Evolutionary conservation across 2,797 vertebrate genomes (phyloP), one percentile per base, ranked within the genome.

Genomic region (Zalophus californianus): DNA sequence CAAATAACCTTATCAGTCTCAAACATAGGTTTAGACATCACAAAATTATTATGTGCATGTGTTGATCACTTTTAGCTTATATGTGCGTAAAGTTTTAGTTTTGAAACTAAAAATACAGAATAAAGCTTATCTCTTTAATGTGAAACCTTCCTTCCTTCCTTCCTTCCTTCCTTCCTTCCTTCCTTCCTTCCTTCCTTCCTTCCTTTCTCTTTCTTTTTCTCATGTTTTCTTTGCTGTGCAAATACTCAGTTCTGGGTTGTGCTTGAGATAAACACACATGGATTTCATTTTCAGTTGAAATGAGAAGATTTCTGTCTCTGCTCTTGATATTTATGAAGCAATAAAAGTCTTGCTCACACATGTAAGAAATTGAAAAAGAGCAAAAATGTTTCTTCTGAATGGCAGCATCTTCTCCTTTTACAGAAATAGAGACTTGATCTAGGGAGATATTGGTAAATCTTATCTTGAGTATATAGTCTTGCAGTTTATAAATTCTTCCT

Each of bases 221-320:
- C 25, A 25, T 14, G 38, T 38, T 58, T 0, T 25, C 62, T 78
- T 77, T 50, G 27, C 25, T 87, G 35, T 73, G 23, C 21, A 87
- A 93, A 48, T 73, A 64, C 23, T 85, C 50, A 88, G 3, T 64
- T 89, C 35, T 77, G 32, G 21, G 48, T 66, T 75, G 52, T 88
- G 48, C 27, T 75, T 96, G 41, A 91, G 60, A 70, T 79, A 84
- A 96, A 66, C 78, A 88, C 66, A 91, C 25, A 78, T 73, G 78
- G 27, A 64, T 80, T 91, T 88, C 70, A 91, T 93, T 91, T 92
- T 85, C 25, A 44, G 3, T 70, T 85, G 27, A 91, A 92, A 83
- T 32, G 35, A 92, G 44, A 88, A 70, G 29, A 52, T 96, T 91
- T 93, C 38, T 70, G 27, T n/a, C 52, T 44, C 56, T 85, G 41